Conservation (phyloP, 92 coral and sea anemone genomes). For the Blastomussa wellsi region DNA sequence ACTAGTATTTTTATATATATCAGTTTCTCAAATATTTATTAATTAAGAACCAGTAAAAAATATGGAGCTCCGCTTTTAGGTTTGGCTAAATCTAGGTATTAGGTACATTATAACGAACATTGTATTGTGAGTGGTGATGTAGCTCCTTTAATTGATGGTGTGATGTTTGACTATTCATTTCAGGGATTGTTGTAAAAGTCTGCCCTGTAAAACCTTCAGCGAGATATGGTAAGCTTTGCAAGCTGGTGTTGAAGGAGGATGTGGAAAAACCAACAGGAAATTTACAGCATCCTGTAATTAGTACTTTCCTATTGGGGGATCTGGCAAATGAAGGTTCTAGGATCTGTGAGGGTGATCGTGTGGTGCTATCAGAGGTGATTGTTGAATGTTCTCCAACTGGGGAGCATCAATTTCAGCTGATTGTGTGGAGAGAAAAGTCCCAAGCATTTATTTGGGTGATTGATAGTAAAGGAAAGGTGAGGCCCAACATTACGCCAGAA, state of each 20-base stretch:
- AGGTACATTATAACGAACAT: no score
- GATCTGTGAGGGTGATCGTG: slow-evolving; percentile 40
- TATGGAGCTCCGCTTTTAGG: no score
- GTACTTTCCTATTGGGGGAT: slow-evolving; percentile 42
- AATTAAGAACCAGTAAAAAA: no score
- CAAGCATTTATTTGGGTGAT: slow-evolving; percentile 35
- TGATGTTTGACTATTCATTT: background rate
- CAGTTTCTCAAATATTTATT: no score
- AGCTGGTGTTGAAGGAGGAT: slow-evolving; percentile 47
- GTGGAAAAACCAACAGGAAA: slow-evolving; percentile 6
- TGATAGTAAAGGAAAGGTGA: slow-evolving; percentile 19
- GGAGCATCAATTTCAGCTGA: slow-evolving; percentile 38
- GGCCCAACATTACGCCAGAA: background rate
- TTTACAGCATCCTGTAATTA: slow-evolving; percentile 2
- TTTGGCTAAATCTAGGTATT: no score
- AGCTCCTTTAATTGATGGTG: no score
- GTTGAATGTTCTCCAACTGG: slow-evolving; percentile 42
- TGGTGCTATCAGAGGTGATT: slow-evolving; percentile 38
- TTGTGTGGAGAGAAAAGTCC: slow-evolving; percentile 28
- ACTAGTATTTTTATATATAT: no score
- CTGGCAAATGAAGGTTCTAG: slow-evolving; percentile 51
- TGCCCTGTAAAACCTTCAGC: slow-evolving; percentile 34
- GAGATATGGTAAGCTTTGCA: slow-evolving; percentile 56
- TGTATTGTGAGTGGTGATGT: no score
- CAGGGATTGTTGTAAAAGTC: slow-evolving; percentile 54